These are phyloP conservation scores for Aporophyla nigra DNA, from an alignment of 2,888 invertebrate genomes.

Conservation along the genomic window DNA sequence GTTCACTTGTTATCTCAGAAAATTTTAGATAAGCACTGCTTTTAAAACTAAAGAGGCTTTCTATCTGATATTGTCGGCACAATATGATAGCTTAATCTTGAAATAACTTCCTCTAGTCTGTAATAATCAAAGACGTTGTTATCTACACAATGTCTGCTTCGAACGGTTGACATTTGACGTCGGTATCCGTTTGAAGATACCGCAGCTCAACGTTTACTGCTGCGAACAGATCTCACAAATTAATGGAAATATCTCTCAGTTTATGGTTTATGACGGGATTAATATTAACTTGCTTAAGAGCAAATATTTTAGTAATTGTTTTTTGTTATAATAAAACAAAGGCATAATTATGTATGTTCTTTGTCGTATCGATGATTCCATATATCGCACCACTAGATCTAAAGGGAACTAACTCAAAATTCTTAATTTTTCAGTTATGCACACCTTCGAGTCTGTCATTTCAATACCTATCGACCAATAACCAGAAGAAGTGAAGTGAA, in stretches of 20 bases:
- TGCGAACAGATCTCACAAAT: conserved; percentile 8
- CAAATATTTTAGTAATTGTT: background rate
- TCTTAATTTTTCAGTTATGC: no score
- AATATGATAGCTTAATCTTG: conserved; percentile 11
- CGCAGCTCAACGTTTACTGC: conserved; percentile 6
- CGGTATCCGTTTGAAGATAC: conserved; percentile 46
- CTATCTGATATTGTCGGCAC: background rate
- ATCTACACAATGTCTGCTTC: conserved; percentile 11
- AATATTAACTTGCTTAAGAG: background rate
- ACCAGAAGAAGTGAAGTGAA: no score
- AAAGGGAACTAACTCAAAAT: no score
- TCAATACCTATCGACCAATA: no score
- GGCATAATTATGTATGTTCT: background rate
- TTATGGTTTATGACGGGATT: background rate
- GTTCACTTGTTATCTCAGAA: background rate
- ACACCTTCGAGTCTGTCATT: no score
- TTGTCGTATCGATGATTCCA: no score
- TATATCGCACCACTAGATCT: no score
- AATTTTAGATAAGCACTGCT: background rate
- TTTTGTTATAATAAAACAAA: background rate
- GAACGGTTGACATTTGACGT: conserved; percentile 43
- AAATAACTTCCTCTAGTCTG: conserved; percentile 14
- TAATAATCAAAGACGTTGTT: conserved; percentile 11
- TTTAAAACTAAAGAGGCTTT: background rate
- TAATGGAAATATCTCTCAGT: conserved; percentile 2